phyloP scores from a whole-genome alignment of 2,113 vertebrate species.

The Megalops atlanticus region DNA sequence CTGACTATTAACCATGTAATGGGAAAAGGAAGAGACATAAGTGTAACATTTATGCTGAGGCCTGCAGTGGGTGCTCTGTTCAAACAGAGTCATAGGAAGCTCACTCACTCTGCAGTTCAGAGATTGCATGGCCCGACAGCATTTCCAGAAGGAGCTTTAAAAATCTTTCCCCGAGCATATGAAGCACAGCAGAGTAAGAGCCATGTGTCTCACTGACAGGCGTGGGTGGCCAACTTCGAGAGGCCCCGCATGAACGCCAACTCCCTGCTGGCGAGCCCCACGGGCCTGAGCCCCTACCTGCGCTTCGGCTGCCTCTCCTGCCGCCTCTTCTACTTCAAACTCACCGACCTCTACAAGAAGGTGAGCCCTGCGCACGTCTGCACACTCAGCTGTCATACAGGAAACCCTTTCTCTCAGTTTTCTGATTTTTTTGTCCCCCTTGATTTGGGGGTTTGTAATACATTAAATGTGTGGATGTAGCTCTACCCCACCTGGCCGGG shows the following conservation, averaged over 20 bases:
- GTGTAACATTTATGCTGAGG: too few relatives aligned
- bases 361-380: too few relatives aligned
- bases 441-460: not conserved
- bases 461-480: not conserved
- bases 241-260: conserved; percentile 92
- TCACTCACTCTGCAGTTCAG: not conserved
- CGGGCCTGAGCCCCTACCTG: conserved; percentile 91
- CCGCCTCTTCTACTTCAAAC: conserved; percentile 91
- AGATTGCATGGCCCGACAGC: too few relatives aligned
- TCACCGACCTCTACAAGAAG: conserved; percentile 95
- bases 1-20: too few relatives aligned
- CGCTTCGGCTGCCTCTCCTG: conserved; percentile 95
- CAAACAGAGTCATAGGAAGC: not conserved
- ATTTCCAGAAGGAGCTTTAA: too few relatives aligned
- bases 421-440: too few relatives aligned
- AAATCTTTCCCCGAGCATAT: too few relatives aligned
- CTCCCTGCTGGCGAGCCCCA: conserved; percentile 90
- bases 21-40: too few relatives aligned
- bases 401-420: not conserved
- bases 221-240: conserved; percentile 96
- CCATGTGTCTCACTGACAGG: conserved; percentile 64
- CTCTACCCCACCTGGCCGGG: not conserved
- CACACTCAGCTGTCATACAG: not conserved
- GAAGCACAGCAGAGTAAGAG: too few relatives aligned
- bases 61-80: too few relatives aligned